Conservation (phyloP, 2,888 invertebrate species). For the Buathra laborator region DNA sequence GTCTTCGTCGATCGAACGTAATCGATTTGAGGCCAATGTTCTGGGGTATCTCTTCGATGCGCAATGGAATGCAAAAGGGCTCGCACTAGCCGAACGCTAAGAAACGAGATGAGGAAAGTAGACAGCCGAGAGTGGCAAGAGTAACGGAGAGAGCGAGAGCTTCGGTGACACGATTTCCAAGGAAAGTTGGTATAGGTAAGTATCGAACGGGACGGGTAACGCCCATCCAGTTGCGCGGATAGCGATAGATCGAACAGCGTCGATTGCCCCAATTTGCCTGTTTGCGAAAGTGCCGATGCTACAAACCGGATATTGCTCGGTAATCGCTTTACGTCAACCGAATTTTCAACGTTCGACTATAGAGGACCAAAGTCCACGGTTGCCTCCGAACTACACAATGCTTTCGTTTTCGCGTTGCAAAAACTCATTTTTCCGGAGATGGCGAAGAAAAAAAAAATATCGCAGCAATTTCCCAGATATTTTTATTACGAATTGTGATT, state of each 20-base stretch:
- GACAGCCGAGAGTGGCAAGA: not conserved
- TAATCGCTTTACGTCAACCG: slow-evolving; percentile 67
- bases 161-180: slow-evolving; percentile 56
- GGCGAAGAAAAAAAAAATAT: not conserved
- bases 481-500: too few species aligned
- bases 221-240: slow-evolving; percentile 40
- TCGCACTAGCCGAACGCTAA: not conserved
- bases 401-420: not conserved
- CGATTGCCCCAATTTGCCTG: slow-evolving; percentile 72
- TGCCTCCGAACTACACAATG: not conserved
- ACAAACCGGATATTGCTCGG: slow-evolving; percentile 67
- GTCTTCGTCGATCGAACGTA: too few species aligned
- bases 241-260: slow-evolving; percentile 52
- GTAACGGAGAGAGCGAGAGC: slow-evolving; percentile 16
- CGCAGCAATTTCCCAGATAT: not conserved
- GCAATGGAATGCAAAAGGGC: too few species aligned
- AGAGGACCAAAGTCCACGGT: not conserved
- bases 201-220: slow-evolving; percentile 66
- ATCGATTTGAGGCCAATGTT: too few species aligned
- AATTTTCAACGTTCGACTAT: slow-evolving; percentile 52
- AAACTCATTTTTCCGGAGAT: too few species aligned
- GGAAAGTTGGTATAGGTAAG: slow-evolving; percentile 51
- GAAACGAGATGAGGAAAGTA: not conserved
- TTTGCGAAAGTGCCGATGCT: slow-evolving; percentile 58
- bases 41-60: too few species aligned